Percentiles rank a stretch among this genome's conserved stretches.
These are phyloP conservation scores for Alcis repandata DNA, from an alignment of 2,888 invertebrate genomes.

Conservation along the genomic window DNA sequence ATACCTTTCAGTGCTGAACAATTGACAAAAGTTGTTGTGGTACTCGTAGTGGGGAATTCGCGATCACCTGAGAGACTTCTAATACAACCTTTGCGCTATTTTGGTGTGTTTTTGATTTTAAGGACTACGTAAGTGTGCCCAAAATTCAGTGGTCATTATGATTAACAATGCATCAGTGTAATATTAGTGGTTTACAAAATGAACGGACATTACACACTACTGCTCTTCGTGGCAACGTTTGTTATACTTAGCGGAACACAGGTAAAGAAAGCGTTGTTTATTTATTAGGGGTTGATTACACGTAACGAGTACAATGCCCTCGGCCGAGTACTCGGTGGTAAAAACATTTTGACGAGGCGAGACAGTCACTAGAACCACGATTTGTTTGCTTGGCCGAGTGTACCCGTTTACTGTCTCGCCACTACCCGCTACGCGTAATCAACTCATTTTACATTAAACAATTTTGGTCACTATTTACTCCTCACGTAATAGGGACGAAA, in stretches of 20 bases:
- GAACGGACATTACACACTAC: slow-evolving; percentile 53
- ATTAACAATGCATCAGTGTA: slow-evolving; percentile 47
- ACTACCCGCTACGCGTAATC: too few species aligned
- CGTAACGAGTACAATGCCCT: too few species aligned
- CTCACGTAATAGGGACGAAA: too few species aligned
- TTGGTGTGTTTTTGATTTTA: slow-evolving; percentile 18
- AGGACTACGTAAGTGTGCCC: background rate
- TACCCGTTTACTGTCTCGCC: too few species aligned
- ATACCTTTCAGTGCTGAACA: slow-evolving; percentile 56
- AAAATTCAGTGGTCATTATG: slow-evolving; percentile 54
- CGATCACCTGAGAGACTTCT: slow-evolving; percentile 44
- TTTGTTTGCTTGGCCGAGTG: too few species aligned
- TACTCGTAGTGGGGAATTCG: slow-evolving; percentile 72
- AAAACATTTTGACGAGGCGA: too few species aligned
- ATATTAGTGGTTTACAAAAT: slow-evolving; percentile 57
- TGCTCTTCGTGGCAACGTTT: slow-evolving; percentile 48
- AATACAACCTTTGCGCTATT: slow-evolving; percentile 48
- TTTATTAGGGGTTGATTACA: too few species aligned
- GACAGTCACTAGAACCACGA: too few species aligned
- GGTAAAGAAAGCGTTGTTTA: slow-evolving; percentile 47
- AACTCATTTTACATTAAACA: too few species aligned
- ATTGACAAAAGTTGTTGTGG: slow-evolving; percentile 78
- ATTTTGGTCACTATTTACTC: too few species aligned
- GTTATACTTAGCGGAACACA: slow-evolving; percentile 51
- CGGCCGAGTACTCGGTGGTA: too few species aligned